Evolutionary conservation across 2,113 vertebrate species (phyloP).

Genomic region (Canis aureus): DNA sequence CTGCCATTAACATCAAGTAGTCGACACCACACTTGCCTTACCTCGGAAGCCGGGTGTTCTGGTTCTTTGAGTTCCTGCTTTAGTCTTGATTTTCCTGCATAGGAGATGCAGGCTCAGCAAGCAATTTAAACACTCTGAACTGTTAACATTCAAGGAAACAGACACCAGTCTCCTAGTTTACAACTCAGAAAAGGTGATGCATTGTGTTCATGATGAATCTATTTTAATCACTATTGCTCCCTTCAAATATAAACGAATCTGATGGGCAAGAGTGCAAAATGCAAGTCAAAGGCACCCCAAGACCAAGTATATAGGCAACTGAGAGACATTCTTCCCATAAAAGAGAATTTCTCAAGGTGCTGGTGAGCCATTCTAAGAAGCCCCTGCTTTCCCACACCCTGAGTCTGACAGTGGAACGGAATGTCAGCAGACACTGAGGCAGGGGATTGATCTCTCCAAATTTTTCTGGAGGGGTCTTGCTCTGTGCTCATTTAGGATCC

Average conservation of each 20-base stretch:
- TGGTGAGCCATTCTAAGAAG: background rate
- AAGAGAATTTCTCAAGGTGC: background rate
- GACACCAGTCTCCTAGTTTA: background rate
- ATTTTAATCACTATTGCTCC: slow-evolving; percentile 51
- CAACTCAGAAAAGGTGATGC: slow-evolving; percentile 43
- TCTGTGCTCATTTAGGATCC: background rate
- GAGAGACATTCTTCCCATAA: background rate
- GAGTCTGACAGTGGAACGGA: background rate
- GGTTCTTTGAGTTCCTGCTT: background rate
- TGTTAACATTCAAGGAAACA: slow-evolving; percentile 62
- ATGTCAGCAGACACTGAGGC: background rate
- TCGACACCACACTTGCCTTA: background rate
- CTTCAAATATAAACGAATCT: slow-evolving; percentile 9
- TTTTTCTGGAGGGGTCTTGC: background rate
- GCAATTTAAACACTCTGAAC: slow-evolving; percentile 45
- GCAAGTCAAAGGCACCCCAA: background rate
- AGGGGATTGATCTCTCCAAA: background rate
- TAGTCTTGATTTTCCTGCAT: slow-evolving; percentile 40
- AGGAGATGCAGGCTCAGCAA: background rate
- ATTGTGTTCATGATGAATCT: slow-evolving; percentile 37
- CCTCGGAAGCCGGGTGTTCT: background rate
- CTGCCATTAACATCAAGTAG: background rate
- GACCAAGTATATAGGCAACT: background rate
- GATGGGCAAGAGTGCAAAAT: background rate
- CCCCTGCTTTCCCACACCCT: background rate